These are phyloP conservation scores for Xanthorhoe designata DNA, from an alignment of 2,888 invertebrate genomes.

Conservation along the genomic window DNA sequence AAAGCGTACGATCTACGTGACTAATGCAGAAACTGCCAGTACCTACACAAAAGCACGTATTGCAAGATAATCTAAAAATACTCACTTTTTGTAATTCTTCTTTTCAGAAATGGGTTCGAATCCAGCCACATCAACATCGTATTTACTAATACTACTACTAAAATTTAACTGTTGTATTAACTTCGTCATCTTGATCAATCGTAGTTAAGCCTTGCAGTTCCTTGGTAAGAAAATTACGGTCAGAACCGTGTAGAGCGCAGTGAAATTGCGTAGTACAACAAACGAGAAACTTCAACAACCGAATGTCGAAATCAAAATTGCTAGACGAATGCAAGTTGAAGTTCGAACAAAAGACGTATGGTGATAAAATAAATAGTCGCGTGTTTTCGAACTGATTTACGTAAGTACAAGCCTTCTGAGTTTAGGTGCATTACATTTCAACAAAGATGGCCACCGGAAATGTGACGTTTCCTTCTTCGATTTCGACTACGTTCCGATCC, in stretches of 20 bases:
- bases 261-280: slow-evolving; percentile 68
- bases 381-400: slow-evolving; percentile 52
- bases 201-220: slow-evolving; percentile 79
- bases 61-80: slow-evolving; percentile 43
- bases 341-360: slow-evolving; percentile 50
- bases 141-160: slow-evolving; percentile 85
- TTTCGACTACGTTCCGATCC: slow-evolving; percentile 30
- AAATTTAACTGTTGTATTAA: slow-evolving; percentile 83
- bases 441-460: slow-evolving; percentile 76
- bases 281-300: slow-evolving; percentile 46
- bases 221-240: slow-evolving; percentile 72
- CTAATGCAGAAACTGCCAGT: slow-evolving; percentile 19
- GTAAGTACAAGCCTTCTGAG: slow-evolving; percentile 52
- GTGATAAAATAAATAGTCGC: slow-evolving; percentile 45
- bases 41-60: slow-evolving; percentile 26
- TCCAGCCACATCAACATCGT: slow-evolving; percentile 65
- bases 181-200: slow-evolving; percentile 82
- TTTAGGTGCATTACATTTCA: slow-evolving; percentile 65
- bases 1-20: slow-evolving; percentile 10
- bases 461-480: slow-evolving; percentile 59
- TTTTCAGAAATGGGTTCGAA: slow-evolving; percentile 63
- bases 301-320: slow-evolving; percentile 45
- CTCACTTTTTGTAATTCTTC: slow-evolving; percentile 71
- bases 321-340: slow-evolving; percentile 51
- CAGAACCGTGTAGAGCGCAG: slow-evolving; percentile 60